These are phyloP conservation scores for Acanthiza pusilla DNA, from an alignment of 2,797 vertebrate genomes.

Conservation along the genomic window DNA sequence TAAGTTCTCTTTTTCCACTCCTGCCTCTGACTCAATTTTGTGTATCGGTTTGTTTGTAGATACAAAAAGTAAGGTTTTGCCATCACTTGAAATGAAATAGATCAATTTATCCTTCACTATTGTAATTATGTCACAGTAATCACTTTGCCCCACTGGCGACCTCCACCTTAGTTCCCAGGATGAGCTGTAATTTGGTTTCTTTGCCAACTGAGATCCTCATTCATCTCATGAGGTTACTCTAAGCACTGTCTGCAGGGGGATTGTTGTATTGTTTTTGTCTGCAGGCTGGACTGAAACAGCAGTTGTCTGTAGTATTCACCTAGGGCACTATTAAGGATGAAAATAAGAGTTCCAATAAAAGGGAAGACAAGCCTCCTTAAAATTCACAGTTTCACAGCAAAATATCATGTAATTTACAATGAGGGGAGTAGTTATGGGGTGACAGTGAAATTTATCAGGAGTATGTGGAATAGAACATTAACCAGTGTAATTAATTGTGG, in stretches of 20 bases:
- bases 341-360: neutral
- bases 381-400: neutral
- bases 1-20: neutral
- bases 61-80: neutral
- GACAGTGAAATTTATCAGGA: neutral
- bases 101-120: neutral
- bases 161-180: neutral
- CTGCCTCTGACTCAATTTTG: neutral
- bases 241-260: neutral
- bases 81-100: neutral
- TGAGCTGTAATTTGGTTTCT: conserved; percentile 13
- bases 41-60: neutral
- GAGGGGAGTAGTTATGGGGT: neutral
- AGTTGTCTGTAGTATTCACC: neutral
- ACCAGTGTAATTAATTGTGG: neutral
- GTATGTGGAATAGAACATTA: neutral
- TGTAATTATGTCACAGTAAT: neutral
- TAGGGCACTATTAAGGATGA: neutral
- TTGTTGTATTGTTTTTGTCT: neutral
- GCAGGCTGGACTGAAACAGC: neutral
- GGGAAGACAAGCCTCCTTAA: neutral
- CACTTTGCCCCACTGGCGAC: neutral
- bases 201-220: neutral
- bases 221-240: neutral
- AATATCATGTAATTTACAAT: neutral